Evolutionary conservation across 2,797 vertebrate species (phyloP).

Genomic region (Salarias fasciatus): DNA sequence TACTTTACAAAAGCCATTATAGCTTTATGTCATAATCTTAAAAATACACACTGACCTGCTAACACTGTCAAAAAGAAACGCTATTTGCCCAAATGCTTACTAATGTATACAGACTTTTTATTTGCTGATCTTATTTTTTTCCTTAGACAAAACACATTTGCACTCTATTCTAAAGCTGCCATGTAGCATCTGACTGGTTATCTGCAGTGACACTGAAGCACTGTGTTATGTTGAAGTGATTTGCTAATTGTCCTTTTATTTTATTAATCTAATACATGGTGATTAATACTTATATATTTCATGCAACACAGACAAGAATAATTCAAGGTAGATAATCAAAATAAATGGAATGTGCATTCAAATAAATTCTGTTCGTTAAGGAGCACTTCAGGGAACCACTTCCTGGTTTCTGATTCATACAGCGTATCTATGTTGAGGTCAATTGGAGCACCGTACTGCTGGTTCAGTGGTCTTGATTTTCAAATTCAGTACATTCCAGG

Average conservation of each 20-base stretch:
- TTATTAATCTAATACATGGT: constrained; percentile 6
- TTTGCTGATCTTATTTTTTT: no score
- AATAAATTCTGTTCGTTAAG: not conserved
- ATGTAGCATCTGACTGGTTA: not conserved
- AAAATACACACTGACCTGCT: no score
- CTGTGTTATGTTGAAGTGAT: not conserved
- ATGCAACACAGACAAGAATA: constrained; percentile 8
- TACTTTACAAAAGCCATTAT: not conserved
- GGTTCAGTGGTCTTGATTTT: no score
- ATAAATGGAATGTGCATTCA: no score
- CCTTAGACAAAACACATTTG: not conserved
- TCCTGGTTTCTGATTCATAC: no score
- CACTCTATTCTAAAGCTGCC: not conserved
- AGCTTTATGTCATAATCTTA: not conserved
- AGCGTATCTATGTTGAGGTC: no score
- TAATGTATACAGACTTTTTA: no score
- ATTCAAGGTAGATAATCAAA: constrained; percentile 6
- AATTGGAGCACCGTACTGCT: no score
- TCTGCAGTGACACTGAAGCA: not conserved
- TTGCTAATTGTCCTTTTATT: constrained; percentile 6
- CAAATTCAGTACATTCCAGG: no score
- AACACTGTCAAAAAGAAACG: no score
- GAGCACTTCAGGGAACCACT: constrained; percentile 23
- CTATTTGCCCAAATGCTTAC: no score
- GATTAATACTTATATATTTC: constrained; percentile 13